These are phyloP conservation scores for Aphelocoma californica DNA, from an alignment of 2,797 vertebrate genomes.

Conservation along the genomic window DNA sequence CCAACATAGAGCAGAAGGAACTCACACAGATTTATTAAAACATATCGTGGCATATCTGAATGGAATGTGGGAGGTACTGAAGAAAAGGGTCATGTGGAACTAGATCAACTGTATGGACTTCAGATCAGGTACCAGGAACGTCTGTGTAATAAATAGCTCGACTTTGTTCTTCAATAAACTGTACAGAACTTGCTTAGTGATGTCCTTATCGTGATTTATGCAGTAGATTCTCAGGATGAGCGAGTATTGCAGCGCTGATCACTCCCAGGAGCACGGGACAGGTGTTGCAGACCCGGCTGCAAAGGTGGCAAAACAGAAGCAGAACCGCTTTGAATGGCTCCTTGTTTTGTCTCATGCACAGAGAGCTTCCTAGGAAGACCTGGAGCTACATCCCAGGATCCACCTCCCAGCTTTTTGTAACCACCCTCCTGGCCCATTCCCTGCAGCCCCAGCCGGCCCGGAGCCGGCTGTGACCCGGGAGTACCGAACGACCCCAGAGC, in stretches of 20 bases:
- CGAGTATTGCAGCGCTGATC: neutral
- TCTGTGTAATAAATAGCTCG: neutral
- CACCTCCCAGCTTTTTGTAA: constrained; percentile 78
- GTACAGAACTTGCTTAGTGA: neutral
- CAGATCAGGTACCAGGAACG: neutral
- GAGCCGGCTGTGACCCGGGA: no score
- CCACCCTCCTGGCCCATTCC: constrained; percentile 65
- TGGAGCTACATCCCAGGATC: constrained; percentile 79
- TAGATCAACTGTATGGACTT: neutral
- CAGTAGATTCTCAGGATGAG: neutral
- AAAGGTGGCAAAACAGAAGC: neutral
- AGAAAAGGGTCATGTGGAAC: neutral
- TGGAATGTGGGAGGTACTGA: neutral
- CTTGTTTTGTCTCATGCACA: constrained; percentile 70
- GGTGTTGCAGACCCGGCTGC: accelerated
- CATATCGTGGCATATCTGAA: neutral
- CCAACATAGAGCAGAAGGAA: neutral
- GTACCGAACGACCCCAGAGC: neutral
- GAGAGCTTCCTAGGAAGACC: constrained; percentile 85
- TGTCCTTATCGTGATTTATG: neutral
- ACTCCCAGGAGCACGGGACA: neutral
- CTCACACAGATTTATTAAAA: neutral
- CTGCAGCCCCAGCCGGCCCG: constrained; percentile 49
- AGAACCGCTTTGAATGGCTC: neutral
- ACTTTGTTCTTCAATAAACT: neutral